Evolutionary conservation across 2,113 vertebrate genomes (phyloP).

Genomic region (Siniperca chuatsi): DNA sequence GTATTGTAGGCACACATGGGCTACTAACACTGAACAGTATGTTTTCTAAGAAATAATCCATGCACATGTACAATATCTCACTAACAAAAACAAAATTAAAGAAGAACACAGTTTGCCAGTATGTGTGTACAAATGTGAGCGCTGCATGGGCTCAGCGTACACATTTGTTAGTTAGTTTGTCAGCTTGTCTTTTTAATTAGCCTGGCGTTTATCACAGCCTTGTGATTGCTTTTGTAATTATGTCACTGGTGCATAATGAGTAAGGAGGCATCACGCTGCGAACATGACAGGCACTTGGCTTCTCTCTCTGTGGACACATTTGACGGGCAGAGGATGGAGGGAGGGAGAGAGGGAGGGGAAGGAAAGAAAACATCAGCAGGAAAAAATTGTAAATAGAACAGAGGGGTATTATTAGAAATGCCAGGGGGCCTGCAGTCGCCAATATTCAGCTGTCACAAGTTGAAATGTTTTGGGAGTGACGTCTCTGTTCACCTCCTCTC

Average conservation of each 20-base stretch:
- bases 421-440: constrained; percentile 47
- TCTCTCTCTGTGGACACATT: constrained; percentile 56
- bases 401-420: constrained; percentile 61
- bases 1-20: neutral
- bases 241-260: constrained; percentile 85
- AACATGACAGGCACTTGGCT: constrained; percentile 78
- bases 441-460: constrained; percentile 63
- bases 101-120: neutral
- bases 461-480: constrained; percentile 58
- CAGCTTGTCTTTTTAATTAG: constrained; percentile 85
- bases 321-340: constrained; percentile 55
- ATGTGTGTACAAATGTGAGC: constrained; percentile 32
- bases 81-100: neutral
- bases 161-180: constrained; percentile 61
- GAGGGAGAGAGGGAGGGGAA: constrained; percentile 25
- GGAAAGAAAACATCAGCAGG: constrained; percentile 51
- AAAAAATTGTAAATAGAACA: constrained; percentile 59
- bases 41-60: neutral
- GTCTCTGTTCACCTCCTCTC: constrained; percentile 53
- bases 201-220: constrained; percentile 79
- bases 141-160: constrained; percentile 19
- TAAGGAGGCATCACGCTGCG: constrained; percentile 73
- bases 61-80: constrained; percentile 9
- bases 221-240: constrained; percentile 85
- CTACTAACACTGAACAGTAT: neutral